Evolutionary conservation across 2,797 vertebrate species (phyloP).

Genomic region (Iguana delicatissima): DNA sequence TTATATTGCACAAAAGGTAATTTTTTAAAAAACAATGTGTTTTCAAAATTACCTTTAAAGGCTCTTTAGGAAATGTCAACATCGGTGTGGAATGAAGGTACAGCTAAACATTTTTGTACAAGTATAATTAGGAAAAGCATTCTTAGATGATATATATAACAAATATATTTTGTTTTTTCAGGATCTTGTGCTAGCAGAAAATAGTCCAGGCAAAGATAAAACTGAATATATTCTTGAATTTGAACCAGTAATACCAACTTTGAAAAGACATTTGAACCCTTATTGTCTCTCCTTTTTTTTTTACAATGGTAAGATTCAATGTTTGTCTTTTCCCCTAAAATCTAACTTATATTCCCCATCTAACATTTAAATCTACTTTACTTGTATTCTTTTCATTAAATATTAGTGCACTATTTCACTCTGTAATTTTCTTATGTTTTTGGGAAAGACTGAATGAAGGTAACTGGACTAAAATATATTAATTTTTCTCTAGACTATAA

Average conservation of each 20-base stretch:
- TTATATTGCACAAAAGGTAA: slow-evolving; percentile 30
- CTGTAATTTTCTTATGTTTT: slow-evolving; percentile 20
- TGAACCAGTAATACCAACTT: slow-evolving; percentile 75
- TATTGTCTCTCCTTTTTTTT: slow-evolving; percentile 90
- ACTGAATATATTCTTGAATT: slow-evolving; percentile 87
- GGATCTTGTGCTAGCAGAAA: slow-evolving; percentile 88
- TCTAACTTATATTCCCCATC: background rate
- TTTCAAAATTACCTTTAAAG: background rate
- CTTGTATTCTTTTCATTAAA: slow-evolving; percentile 5
- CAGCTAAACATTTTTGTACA: slow-evolving; percentile 5
- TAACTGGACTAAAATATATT: background rate
- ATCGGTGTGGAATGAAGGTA: background rate
- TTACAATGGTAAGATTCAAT: slow-evolving; percentile 86
- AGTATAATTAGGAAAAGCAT: background rate
- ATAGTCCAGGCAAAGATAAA: slow-evolving; percentile 89
- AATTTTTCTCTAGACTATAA: slow-evolving; percentile 82
- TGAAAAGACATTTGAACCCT: slow-evolving; percentile 75
- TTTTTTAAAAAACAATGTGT: background rate
- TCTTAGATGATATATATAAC: background rate
- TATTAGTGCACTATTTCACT: background rate
- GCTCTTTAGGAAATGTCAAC: background rate
- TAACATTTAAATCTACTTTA: slow-evolving; percentile 2
- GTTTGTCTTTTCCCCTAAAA: slow-evolving; percentile 13
- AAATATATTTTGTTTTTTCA: slow-evolving; percentile 69
- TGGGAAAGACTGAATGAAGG: background rate